A percentile compares a stretch with the other conserved stretches of the same genome.
Conservation (phyloP, 2,888 invertebrate species). For the Drosophila cyrtoloma region DNA sequence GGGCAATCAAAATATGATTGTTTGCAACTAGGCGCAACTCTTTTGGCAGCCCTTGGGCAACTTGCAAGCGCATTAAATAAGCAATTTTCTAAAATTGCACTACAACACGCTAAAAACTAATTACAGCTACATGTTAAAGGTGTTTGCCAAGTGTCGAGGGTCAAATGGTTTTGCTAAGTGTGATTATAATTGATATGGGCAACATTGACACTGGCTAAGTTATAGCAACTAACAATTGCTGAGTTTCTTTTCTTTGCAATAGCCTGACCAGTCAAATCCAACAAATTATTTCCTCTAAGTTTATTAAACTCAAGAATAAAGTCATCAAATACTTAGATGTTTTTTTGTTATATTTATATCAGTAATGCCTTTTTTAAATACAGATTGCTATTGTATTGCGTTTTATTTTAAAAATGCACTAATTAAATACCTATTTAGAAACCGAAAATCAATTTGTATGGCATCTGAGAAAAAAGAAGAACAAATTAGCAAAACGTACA, state of each 20-base stretch:
- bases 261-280: not conserved
- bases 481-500: no score
- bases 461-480: no score
- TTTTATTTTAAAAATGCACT: no score
- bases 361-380: not conserved
- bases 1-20: slow-evolving; percentile 79
- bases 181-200: not conserved
- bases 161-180: slow-evolving; percentile 1
- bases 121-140: slow-evolving; percentile 54
- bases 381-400: no score
- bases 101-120: slow-evolving; percentile 75
- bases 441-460: no score
- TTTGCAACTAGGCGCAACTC: slow-evolving; percentile 74
- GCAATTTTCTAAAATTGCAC: slow-evolving; percentile 72
- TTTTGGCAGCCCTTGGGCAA: slow-evolving; percentile 47
- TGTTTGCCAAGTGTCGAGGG: slow-evolving; percentile 13
- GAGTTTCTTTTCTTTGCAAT: not conserved
- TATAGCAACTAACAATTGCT: not conserved
- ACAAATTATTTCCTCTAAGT: not conserved
- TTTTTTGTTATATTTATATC: not conserved
- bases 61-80: slow-evolving; percentile 68
- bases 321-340: not conserved
- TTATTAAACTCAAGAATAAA: not conserved
- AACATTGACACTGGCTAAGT: not conserved
- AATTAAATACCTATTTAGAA: no score